Evolutionary conservation across 2,113 vertebrate species (phyloP), one percentile per base, ranked within the genome.

Genomic region (Scatophagus argus): DNA sequence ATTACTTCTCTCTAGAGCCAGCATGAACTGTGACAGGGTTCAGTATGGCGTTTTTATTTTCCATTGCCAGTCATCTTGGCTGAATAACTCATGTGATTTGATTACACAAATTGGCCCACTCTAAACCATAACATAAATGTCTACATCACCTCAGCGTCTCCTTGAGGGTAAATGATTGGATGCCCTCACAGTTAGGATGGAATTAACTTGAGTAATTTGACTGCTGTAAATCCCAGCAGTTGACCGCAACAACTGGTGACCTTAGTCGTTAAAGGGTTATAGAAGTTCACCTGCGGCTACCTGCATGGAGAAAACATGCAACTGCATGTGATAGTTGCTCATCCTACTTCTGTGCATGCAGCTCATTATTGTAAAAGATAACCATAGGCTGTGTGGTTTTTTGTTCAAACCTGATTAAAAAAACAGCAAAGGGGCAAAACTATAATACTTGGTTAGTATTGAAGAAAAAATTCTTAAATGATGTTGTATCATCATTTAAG

Each of bases 11-110:
- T 47, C 6, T 34, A 16, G 25, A 76, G 19, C 23, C 55, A 64
- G 25, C 38, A 59, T 8, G 1, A 58, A 58, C 46, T 13, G n/a
- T 6, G 16, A 38, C 19, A n/a, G 13, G 41, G 36, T 5, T 9
- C 67, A 36, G 1, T 23, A 27, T 9, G 3, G 2, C 82, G 60
- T 83, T 82, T 82, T 79, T n/a, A 74, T 72, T 64, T 73, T 60
- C 11, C 38, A 32, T 0, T 41, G 14, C 70, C 56, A 64, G 25
- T 72, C 82, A 17, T 69, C 75, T 49, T 75, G 81, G 62, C 54
- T 85, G 79, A 85, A 62, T 87, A 74, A 79, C 60, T 73, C 62
- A 31, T 67, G 60, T 93, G 92, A 92, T 87, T 83, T 86, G 31
- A 90, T 92, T 82, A 76, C 58, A 76, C 32, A 87, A 90, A 92